Evolutionary conservation across 2,113 vertebrate species (phyloP), one percentile per base, ranked within the genome.

Genomic region (Nibea coibor): DNA sequence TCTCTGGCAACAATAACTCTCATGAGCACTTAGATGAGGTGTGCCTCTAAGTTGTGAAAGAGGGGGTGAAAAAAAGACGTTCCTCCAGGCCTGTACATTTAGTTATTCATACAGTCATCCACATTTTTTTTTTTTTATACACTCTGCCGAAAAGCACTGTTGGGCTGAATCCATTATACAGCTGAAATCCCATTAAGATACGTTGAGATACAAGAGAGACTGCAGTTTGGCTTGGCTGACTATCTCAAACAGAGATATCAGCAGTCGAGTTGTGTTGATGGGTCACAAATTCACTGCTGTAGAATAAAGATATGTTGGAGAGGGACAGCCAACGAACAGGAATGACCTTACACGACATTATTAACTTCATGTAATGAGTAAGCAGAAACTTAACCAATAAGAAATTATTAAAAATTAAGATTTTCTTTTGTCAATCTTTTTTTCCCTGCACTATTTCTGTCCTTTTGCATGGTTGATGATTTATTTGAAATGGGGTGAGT

Each of bases 141-240:
- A 82, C 59, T 78, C 54, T 82, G 69, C 81, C 42, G 64, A 84
- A 78, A 73, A 84, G 70, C 45, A 78, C 81, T 79, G 76, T 79
- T 74, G 64, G 75, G 22, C 75, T 72, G 78, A 84, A 88, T 86
- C 75, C 83, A 90, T 88, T 89, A 85, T 89, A 73, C 73, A 56
- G 83, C 67, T 47, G 45, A 90, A 93, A 91, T 90, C 81, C 88
- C 70, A 89, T 92, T 91, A 88, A 88, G 90, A 91, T 85, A 82
- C 57, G n/a, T 64, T 77, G 58, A 86, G 86, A 93, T 93, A 90
- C 80, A 88, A 77, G 77, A 76, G 69, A 78, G 67, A 67, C 75
- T 72, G 87, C 88, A 76, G 70, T 81, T 88, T 83, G 82, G 85
- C 70, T 84, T 71, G 45, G 67, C 78, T 73, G 54, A 78, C 75